Evolutionary conservation across 1,140 invertebrate genomes (phyloP), one percentile per base, ranked within the genome.

Genomic region (Telenomus remus): DNA sequence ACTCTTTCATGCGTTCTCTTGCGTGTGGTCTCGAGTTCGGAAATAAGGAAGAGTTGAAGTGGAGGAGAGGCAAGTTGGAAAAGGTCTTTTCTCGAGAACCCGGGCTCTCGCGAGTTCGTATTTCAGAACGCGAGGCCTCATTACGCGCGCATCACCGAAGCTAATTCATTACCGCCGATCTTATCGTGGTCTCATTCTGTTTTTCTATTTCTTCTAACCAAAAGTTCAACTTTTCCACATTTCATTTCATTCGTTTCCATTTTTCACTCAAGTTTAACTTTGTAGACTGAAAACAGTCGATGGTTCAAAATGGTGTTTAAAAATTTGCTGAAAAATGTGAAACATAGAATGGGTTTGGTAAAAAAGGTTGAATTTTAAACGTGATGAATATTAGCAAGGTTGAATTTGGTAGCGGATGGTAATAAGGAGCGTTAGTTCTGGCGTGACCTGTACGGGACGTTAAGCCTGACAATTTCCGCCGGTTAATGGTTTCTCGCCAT

Each of bases 401-500:
- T 3, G 19, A 57, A 54, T 69, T 59, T 48, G 46, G 46, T 34
- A 13, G 53, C 56, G 37, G 54, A 74, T 51, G 34, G 12, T 4
- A 57, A 34, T 5, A 37, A 43, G 53, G 59, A 37, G 57, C 75
- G 35, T 39, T 14, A 44, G 11, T 49, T 50, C 55, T 54, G 72
- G 14, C 55, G 69, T 72, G 66, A 76, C 48, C 66, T 73, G 76
- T 64, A 63, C 72, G 69, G 64, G 61, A 83, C 78, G 76, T 82
- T 80, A 84, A 85, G 76, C 82, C 49, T 66, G 80, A 82, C 84
- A 87, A 87, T 87, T 87, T 86, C 86, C 86, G 84, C 85, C 70
- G 82, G 83, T 84, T 87, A 87, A 87, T 87, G 82, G 82, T 77
- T 64, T 80, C 51, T 16, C 79, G 79, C 79, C 79, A 82, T 79